phyloP scores from a whole-genome alignment of 2,113 vertebrate species.

The Orcinus orca region DNA sequence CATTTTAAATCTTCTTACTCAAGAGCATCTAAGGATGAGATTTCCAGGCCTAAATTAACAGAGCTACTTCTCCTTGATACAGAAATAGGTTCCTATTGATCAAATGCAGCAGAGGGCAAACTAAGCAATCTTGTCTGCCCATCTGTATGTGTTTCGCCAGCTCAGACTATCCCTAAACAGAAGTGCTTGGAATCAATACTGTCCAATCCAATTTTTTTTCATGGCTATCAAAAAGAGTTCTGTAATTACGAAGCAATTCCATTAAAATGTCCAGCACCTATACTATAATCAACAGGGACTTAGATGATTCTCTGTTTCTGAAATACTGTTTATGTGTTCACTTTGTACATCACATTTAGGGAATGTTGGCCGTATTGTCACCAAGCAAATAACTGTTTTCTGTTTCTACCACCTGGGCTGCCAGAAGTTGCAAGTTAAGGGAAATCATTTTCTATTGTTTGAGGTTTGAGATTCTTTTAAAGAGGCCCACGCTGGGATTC shows the following conservation, averaged over 20 bases:
- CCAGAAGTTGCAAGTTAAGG: background rate
- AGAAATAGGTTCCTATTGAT: slow-evolving; percentile 88
- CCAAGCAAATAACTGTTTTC: slow-evolving; percentile 27
- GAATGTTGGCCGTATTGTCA: background rate
- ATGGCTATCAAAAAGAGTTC: slow-evolving; percentile 86
- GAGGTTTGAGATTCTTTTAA: slow-evolving; percentile 8
- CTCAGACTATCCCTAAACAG: slow-evolving; percentile 81
- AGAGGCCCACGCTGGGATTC: background rate
- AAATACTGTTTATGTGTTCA: slow-evolving; percentile 46
- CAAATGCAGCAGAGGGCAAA: slow-evolving; percentile 82
- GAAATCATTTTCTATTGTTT: background rate
- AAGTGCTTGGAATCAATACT: slow-evolving; percentile 88
- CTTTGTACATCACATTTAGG: background rate
- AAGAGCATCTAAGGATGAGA: slow-evolving; percentile 75
- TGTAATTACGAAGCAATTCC: slow-evolving; percentile 88
- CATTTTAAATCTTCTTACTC: slow-evolving; percentile 57
- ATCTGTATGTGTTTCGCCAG: slow-evolving; percentile 83
- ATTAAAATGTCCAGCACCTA: slow-evolving; percentile 82
- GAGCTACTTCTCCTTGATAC: slow-evolving; percentile 81
- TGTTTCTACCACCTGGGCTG: background rate
- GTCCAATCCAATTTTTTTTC: slow-evolving; percentile 86
- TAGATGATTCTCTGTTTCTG: slow-evolving; percentile 51
- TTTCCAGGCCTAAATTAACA: slow-evolving; percentile 86
- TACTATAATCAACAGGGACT: slow-evolving; percentile 69
- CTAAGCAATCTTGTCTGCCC: slow-evolving; percentile 82